A percentile compares a stretch with the other conserved stretches of the same genome.
Evolutionary conservation across 2,113 vertebrate species (phyloP).

Genomic region (Chloroceryle aenea): DNA sequence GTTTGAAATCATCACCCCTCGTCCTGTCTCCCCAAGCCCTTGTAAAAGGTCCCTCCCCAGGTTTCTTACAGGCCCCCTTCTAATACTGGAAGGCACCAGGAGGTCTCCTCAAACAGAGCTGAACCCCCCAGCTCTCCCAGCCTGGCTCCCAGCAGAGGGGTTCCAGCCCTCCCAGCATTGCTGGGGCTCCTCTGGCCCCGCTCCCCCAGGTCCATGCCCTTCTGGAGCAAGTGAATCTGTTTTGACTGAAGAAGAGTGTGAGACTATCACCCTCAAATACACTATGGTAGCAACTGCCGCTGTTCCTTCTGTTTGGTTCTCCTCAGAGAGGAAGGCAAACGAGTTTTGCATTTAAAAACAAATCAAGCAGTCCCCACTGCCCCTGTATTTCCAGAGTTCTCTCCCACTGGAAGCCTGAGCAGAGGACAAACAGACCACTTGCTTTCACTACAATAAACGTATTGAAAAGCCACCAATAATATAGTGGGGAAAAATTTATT

Average conservation of each 20-base stretch:
- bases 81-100: background rate
- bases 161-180: background rate
- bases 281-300: background rate
- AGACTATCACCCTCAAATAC: background rate
- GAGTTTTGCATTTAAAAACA: background rate
- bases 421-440: background rate
- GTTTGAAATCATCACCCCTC: background rate
- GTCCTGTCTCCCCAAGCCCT: background rate
- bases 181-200: background rate
- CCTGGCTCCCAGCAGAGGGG: background rate
- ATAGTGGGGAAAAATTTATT: accelerated
- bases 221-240: background rate
- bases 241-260: accelerated
- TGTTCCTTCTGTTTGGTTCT: accelerated
- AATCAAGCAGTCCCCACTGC: background rate
- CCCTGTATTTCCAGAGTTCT: background rate
- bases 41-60: background rate
- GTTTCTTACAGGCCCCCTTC: background rate
- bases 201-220: background rate
- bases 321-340: accelerated
- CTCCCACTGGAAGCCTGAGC: background rate
- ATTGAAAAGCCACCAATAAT: accelerated
- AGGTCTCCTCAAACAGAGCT: background rate
- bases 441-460: background rate
- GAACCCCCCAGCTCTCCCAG: background rate